These are phyloP conservation scores for Drosophila percnosoma DNA, from an alignment of 2,888 invertebrate genomes.

Conservation along the genomic window DNA sequence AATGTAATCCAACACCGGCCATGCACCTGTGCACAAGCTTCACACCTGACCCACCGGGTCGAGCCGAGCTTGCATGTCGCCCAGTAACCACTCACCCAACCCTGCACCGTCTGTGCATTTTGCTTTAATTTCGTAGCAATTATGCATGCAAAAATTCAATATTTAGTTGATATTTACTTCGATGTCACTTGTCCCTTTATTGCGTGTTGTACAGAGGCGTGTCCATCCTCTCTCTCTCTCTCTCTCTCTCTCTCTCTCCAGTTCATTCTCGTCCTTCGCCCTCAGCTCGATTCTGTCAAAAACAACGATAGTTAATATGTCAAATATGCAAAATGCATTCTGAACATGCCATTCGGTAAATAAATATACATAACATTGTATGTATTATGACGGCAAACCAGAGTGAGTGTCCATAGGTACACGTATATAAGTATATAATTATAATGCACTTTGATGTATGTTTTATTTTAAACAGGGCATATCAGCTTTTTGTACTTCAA, in stretches of 20 bases:
- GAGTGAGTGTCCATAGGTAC: background rate
- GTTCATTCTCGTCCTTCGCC: background rate
- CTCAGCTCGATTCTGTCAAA: slow-evolving; percentile 25
- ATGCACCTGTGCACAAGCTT: slow-evolving; percentile 73
- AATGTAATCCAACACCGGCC: slow-evolving; percentile 77
- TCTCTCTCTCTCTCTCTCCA: background rate
- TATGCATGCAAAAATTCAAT: slow-evolving; percentile 79
- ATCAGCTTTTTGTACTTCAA: background rate
- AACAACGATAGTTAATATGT: slow-evolving; percentile 67
- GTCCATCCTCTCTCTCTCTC: background rate
- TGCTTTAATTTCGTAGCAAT: slow-evolving; percentile 76
- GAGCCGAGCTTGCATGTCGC: slow-evolving; percentile 58
- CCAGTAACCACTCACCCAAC: slow-evolving; percentile 29
- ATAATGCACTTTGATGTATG: slow-evolving; percentile 13
- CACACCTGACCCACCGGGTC: slow-evolving; percentile 58
- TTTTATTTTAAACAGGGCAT: slow-evolving; percentile 22
- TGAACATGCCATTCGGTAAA: slow-evolving; percentile 40
- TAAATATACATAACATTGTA: slow-evolving; percentile 19
- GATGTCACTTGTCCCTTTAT: slow-evolving; percentile 61
- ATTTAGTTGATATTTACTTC: slow-evolving; percentile 63
- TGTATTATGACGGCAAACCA: slow-evolving; percentile 22
- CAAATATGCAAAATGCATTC: slow-evolving; percentile 67
- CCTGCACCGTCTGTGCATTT: slow-evolving; percentile 53
- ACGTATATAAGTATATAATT: slow-evolving; percentile 14
- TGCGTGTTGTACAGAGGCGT: slow-evolving; percentile 61